A percentile compares a stretch with the other conserved stretches of the same genome.
These are phyloP conservation scores for Tenthredo distinguenda DNA, from an alignment of 2,888 invertebrate genomes.

Conservation along the genomic window DNA sequence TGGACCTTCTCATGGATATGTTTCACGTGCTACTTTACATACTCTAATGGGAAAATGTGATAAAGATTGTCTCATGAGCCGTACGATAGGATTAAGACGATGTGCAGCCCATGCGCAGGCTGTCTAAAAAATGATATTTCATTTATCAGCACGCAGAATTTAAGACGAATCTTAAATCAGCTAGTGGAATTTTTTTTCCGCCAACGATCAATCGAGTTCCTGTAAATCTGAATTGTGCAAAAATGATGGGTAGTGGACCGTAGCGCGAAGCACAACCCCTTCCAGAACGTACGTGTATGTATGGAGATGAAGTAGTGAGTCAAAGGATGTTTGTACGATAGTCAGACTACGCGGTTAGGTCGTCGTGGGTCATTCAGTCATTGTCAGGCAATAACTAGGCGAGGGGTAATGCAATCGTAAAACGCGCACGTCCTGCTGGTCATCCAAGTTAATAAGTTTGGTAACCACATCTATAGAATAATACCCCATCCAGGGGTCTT, in stretches of 20 bases:
- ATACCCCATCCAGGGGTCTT: conserved; percentile 37
- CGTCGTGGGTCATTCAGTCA: neutral
- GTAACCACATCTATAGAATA: conserved; percentile 48
- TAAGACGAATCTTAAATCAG: neutral
- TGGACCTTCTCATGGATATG: no score
- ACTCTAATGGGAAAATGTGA: no score
- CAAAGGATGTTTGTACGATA: conserved; percentile 13
- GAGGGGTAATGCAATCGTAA: conserved; percentile 27
- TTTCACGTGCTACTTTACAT: no score
- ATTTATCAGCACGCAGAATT: no score
- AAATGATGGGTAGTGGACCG: neutral
- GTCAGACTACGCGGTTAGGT: neutral
- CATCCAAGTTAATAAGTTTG: conserved; percentile 50
- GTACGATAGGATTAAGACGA: no score
- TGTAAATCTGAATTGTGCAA: neutral
- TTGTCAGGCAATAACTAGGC: conserved; percentile 18
- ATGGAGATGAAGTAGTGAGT: neutral
- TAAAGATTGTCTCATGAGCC: no score
- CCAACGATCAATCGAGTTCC: neutral
- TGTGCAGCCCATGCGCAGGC: no score
- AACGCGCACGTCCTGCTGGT: conserved; percentile 48
- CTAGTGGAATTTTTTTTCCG: neutral
- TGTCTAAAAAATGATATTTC: no score
- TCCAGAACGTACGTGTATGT: neutral
- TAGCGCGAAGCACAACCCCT: neutral